Evolutionary conservation across 2,797 vertebrate species (phyloP).

Genomic region (Periophthalmus magnuspinnatus): DNA sequence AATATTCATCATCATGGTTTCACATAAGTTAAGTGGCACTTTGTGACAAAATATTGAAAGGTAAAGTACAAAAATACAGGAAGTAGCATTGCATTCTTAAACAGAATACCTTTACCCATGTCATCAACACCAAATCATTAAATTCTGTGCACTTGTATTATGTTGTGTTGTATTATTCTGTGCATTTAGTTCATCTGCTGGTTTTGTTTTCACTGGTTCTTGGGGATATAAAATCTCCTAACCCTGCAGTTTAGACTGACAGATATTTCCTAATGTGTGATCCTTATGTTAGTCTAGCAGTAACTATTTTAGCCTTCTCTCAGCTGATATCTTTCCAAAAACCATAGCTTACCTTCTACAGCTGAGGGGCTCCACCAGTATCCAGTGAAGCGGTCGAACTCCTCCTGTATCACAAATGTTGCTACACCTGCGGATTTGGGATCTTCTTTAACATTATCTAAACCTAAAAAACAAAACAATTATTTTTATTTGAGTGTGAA

Average conservation of each 20-base stretch:
- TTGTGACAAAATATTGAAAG: no score
- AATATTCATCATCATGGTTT: no score
- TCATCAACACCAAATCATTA: no score
- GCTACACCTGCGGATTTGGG: slow-evolving; percentile 94
- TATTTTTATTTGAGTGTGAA: neutral
- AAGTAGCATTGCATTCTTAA: no score
- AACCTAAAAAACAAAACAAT: slow-evolving; percentile 69
- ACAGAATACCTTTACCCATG: no score
- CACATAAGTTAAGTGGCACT: no score
- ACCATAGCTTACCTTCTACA: slow-evolving; percentile 79
- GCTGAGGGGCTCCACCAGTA: slow-evolving; percentile 96
- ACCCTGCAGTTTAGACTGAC: neutral
- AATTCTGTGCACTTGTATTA: no score
- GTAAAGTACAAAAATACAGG: no score
- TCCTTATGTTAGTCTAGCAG: neutral
- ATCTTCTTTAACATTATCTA: slow-evolving; percentile 91
- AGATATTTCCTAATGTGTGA: neutral
- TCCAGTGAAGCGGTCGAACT: slow-evolving; percentile 96
- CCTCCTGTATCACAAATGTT: slow-evolving; percentile 98
- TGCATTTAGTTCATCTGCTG: no score
- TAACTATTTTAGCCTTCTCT: neutral
- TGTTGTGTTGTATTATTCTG: no score
- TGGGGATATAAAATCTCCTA: neutral
- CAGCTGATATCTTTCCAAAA: neutral
- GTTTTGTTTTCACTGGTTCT: no score